Evolutionary conservation across 2,888 invertebrate genomes (phyloP), one percentile per base, ranked within the genome.

Genomic region (Spodoptera exigua): DNA sequence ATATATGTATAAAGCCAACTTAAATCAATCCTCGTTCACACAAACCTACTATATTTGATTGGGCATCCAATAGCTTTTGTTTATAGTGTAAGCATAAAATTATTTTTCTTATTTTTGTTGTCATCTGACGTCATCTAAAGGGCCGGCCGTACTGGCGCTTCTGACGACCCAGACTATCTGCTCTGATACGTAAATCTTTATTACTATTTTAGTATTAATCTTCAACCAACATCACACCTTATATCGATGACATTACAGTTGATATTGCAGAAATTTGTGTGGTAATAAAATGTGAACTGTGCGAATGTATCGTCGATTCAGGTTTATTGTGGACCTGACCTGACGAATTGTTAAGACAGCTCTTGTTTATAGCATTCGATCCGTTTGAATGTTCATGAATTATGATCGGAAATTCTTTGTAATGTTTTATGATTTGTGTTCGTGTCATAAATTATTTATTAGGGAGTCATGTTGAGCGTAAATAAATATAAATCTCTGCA

Each of bases 21-120:
- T 27, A 3, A 27, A 27, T 27, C 27, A 27, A 27, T 27, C 27
- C 27, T 27, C 27, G 9, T 9, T 9, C 27, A 27, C 27, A 27
- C 27, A 27, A 27, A 27, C 27, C 27, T n/a, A n/a, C 27, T 27
- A 27, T 27, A 27, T 49, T 76, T 72, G 63, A 71, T 67, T 59
- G 64, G 60, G 54, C 74, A 77, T 73, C 68, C 78, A 77, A 74
- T 45, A 52, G 52, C 52, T 9, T 9, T 9, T 52, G 46, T 64
- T 65, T 55, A 49, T 32, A 43, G 39, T 67, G 64, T 64, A 63
- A 69, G 60, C 44, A 70, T 76, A 78, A 79, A 78, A 77, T 79
- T 80, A 75, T 77, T 74, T 70, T 63, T 63, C 58, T 49, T 67
- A 57, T 46, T 61, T 82, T 84, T 84, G 82, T 80, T 76, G 72